Evolutionary conservation across 2,113 vertebrate species (phyloP).

Genomic region (Psilopsiagon aymara): DNA sequence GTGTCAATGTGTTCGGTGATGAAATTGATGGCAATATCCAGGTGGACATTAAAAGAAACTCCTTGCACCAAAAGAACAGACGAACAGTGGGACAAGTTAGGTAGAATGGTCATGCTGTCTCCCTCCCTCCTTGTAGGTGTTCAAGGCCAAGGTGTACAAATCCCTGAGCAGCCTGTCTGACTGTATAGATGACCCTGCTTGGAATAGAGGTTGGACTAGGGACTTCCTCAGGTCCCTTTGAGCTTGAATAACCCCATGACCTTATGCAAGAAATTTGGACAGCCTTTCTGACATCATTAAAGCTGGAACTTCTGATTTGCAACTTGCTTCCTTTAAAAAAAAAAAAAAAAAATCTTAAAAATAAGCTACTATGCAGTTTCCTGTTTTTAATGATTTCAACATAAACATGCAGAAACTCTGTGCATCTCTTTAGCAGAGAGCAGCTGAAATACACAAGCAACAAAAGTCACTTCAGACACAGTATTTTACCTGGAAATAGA

Average conservation of each 20-base stretch:
- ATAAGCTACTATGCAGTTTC: background rate
- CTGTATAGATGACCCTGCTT: background rate
- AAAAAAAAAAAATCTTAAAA: background rate
- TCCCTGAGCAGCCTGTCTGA: background rate
- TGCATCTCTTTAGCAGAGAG: background rate
- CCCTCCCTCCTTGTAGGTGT: background rate
- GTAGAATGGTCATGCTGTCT: rapidly evolving
- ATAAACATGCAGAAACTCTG: background rate
- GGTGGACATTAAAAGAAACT: background rate
- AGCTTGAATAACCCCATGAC: background rate
- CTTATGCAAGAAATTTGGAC: background rate
- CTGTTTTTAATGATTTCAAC: background rate
- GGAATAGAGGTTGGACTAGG: background rate
- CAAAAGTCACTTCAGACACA: background rate
- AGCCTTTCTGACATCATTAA: background rate
- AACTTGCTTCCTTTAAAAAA: background rate
- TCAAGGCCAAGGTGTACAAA: background rate
- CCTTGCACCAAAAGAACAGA: background rate
- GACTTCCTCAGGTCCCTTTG: background rate
- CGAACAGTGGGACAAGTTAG: background rate
- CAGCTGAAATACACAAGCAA: background rate
- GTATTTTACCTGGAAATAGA: background rate
- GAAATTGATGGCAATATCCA: background rate
- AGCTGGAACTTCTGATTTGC: background rate
- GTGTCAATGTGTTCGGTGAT: background rate